Base-by-base conservation (phyloP, 2,888 invertebrate genomes). In the Piscicola geometra region DNA sequence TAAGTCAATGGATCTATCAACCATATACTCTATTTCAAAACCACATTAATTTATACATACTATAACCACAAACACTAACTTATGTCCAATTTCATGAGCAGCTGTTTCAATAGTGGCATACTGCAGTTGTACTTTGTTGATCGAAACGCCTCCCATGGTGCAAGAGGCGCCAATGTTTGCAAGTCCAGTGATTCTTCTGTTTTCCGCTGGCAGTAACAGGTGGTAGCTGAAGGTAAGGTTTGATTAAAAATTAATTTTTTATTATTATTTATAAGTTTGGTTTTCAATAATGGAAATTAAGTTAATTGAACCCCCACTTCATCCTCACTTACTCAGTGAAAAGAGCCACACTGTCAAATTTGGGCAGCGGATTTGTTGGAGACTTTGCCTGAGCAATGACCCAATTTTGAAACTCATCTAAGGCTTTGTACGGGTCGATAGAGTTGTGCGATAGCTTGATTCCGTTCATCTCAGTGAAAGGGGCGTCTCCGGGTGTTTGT, bases 71-170 rank as follows among this genome's bases (percentile, higher is more conserved):
- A 33, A 30, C n/a, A 68, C 73, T 32, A 28, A 76, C 76, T 69
- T 76, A 76, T 82, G 82, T 9, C 80, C 81, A 30, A 81, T 71
- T 67, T 82, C 82, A 69, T 82, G 82, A 0, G 81, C 78, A 1
- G 70, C 75, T 18, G 79, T 79, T 66, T 76, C 77, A 33, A 77
- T 77, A 33, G 77, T 41, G 60, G 73, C 76, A 56, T 76, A 78
- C n/a, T 73, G 47, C 12, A 78, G 76, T 25, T 41, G 47, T 35
- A 78, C 78, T 21, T 71, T 68, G 64, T 73, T 76, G 56, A 79
- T 68, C 1, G 78, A 74, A 15, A 69, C 77, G 18, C 76, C 56
- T 66, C 30, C 33, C 0, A 28, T 18, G 32, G 76, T 70, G 50
- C 77, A 77, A n/a, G 71, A 50, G 18, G 28, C 41, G 25, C 50